Evolutionary conservation across 2,113 vertebrate species (phyloP), one percentile per base, ranked within the genome.

Genomic region (Proteles cristata): DNA sequence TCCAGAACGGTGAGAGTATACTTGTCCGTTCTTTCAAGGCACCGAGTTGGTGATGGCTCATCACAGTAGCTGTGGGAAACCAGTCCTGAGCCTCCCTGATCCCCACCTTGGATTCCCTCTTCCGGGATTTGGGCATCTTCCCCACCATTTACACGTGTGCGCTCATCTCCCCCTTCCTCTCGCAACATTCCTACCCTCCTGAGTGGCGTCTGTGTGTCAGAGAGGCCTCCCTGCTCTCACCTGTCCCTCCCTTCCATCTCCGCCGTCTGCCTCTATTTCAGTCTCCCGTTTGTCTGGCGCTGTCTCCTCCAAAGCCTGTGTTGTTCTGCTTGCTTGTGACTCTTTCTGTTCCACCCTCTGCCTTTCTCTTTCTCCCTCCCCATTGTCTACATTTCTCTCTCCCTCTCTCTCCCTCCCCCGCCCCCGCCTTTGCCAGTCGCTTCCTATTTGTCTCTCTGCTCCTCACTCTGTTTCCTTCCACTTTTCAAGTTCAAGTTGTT

Each of bases 391-490:
- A 48, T 43, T 11, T 23, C 17, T 43, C 0, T 19, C 16, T 92
- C 31, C 61, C 45, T 53, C 25, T 84, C 71, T 11, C 25, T 28
- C 4, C 15, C 55, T 58, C 43, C 7, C 16, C 2, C 35, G 8
- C 6, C 88, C 9, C 7, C 97, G 88, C 61, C 96, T 98, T 94
- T 58, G 15, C 53, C 28, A 5, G 21, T 39, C 93, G 11, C 96
- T 95, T 89, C 93, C 68, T 43, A 9, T 26, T n/a, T 69, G n/a
- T 80, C 48, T 53, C 43, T 93, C 39, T 31, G 31, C 17, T 23
- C 58, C 50, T 90, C 66, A 1, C 50, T 76, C 33, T 61, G 28
- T 73, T 93, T 82, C 50, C 66, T 25, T 79, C 31, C 87, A 21
- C 28, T 39, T 82, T 96, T 53, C 82, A 63, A 55, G 92, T 45